Evolutionary conservation across 2,113 vertebrate species (phyloP), one percentile per base, ranked within the genome.

Genomic region (Bubalus kerabau): DNA sequence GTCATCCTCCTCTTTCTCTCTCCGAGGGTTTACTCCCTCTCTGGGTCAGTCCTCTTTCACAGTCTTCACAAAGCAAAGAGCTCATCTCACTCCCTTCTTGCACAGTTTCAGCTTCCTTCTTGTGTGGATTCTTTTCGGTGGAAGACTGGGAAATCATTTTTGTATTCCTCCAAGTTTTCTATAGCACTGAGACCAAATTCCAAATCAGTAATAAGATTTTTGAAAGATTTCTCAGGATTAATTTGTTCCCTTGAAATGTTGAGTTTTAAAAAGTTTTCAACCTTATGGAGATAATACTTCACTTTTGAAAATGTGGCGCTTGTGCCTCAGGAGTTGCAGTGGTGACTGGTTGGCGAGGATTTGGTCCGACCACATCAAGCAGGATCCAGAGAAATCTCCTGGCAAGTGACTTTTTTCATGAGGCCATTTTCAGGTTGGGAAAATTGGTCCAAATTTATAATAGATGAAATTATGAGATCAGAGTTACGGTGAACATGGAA

Each of bases 391-490:
- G 92, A 96, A 56, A 96, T 93, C 85, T 92, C 21, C 28, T 93
- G 86, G 91, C 87, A 74, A 93, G n/a, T 11, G 19, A 28, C 2
- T 89, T 95, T 96, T 93, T 94, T 89, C 59, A 78, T 59, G 86
- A 97, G 94, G 36, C 24, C 74, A 88, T 91, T 96, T 97, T 89
- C 23, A 86, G 14, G n/a, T 94, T 62, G 83, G 94, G 62, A 95
- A 56, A 97, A 95, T 23, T 87, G 84, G 80, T 84, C 57, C 95
- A 85, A 67, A 62, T 83, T 97, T 87, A 91, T 91, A 78, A 91
- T 54, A 93, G 76, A 98, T 96, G 36, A 95, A 88, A 81, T 91
- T 93, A 57, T 95, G 97, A 94, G 50, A 56, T 91, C 85, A 96
- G 43, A 90, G 67, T 24, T 67, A 93, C 30, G 2, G 19, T 57